Base-by-base conservation (phyloP, 2,797 vertebrate species). In the Danio albolineatus region DNA sequence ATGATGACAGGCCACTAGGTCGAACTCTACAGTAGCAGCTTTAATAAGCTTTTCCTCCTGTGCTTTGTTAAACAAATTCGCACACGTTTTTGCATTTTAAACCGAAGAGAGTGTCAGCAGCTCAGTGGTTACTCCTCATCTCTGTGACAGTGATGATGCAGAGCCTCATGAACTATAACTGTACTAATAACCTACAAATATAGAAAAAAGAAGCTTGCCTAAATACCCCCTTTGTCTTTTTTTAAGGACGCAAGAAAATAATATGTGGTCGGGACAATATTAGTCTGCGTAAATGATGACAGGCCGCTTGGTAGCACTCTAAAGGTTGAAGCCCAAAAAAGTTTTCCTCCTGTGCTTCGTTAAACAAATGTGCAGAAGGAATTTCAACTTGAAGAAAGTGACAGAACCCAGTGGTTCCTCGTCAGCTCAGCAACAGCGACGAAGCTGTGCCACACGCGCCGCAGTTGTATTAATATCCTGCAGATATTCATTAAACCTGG, bases 401-500 rank as follows among this genome's bases (percentile, higher is more conserved):
- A 39, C 66, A 71, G 72, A 71, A 72, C 72, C 28, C 17, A 51
- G 53, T 7, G 38, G 69, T 76, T 21, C 64, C 14, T 76, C 39
- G 46, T 82, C 70, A 78, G 44, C 19, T 54, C 21, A 19, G 19
- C 39, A 44, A 41, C 51, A 80, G 78, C 9, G 16, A 12, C 10
- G 16, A 74, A n/a, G 17, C 39, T 51, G 43, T 66, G 57, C 73
- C 56, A 76, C 64, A 61, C 76, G 73, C 43, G 59, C 46, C 43
- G 57, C 48, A 36, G 54, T 65, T 82, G 76, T 62, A 79, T 85
- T 83, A 82, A 83, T 76, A 77, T 83, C 76, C 82, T 76, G 72
- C 67, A 79, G 79, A 78, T 79, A 80, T 75, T 83, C 79, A 82
- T 83, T 85, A 85, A 85, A 79, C 76, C 79, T 64, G 54, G 71